Percentiles rank a stretch among this genome's conserved stretches.
Conservation (phyloP, 92 coral and sea anemone species). For the Umimayanthus kanabou region DNA sequence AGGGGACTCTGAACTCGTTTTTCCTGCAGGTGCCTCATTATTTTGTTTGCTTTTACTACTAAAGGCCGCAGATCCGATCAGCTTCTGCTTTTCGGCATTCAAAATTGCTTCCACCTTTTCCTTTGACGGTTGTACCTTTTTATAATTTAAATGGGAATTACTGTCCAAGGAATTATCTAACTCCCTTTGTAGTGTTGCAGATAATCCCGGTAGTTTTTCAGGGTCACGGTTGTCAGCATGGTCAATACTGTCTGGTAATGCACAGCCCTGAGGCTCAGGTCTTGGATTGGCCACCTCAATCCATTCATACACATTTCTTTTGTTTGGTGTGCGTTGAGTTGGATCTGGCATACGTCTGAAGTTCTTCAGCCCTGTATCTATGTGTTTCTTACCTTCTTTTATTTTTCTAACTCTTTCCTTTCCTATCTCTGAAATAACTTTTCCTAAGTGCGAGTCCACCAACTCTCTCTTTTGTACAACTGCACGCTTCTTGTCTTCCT, state of each 20-base stretch:
- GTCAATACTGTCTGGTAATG: conserved; percentile 53
- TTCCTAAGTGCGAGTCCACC: conserved; percentile 77
- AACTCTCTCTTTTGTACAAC: conserved; percentile 71
- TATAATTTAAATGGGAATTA: conserved; percentile 29
- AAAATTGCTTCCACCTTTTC: conserved; percentile 71
- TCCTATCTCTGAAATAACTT: conserved; percentile 76
- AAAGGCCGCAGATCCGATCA: conserved; percentile 10
- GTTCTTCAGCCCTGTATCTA: conserved; percentile 77
- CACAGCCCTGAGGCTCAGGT: conserved; percentile 89
- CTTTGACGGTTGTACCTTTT: conserved; percentile 70
- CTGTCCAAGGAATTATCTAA: not conserved
- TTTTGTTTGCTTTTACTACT: conserved; percentile 22
- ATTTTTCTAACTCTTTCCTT: conserved; percentile 78
- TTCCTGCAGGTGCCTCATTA: not conserved
- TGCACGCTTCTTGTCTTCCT: conserved; percentile 59
- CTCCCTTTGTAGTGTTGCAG: not conserved
- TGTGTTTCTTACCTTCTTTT: conserved; percentile 65
- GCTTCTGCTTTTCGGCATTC: conserved; percentile 67
- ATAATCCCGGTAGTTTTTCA: not conserved
- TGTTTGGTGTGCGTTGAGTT: conserved; percentile 14
- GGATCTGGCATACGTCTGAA: conserved; percentile 29
- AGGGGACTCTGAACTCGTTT: not conserved
- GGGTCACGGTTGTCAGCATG: conserved; percentile 25
- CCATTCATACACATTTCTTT: conserved; percentile 61
- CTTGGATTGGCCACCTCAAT: conserved; percentile 50